Conservation (phyloP, 2,797 vertebrate species). For the Hapalemur alaotrensis region DNA sequence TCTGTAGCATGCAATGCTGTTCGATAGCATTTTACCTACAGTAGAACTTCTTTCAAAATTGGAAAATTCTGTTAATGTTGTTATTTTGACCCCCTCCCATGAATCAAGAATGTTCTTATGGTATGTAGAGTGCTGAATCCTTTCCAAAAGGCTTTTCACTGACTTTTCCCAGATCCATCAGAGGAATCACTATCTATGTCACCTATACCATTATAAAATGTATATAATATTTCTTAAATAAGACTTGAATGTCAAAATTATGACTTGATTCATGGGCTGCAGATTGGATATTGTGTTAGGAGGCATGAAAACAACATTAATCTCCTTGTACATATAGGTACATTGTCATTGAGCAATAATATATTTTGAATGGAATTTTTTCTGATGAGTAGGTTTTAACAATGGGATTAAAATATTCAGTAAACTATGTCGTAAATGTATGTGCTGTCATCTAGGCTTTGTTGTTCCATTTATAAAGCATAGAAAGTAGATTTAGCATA, state of each 20-base stretch:
- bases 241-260: background rate
- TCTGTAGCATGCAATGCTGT: background rate
- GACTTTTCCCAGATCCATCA: background rate
- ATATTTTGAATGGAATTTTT: background rate
- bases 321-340: background rate
- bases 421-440: background rate
- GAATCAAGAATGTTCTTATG: background rate
- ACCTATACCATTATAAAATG: background rate
- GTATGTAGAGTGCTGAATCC: background rate
- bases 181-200: background rate
- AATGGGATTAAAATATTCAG: background rate
- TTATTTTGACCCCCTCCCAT: background rate
- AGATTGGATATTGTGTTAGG: background rate
- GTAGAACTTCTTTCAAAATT: background rate
- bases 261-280: background rate
- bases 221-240: background rate
- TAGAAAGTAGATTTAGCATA: background rate
- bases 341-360: background rate
- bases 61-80: background rate
- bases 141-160: background rate
- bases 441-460: background rate
- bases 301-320: background rate
- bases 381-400: background rate
- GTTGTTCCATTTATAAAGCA: background rate
- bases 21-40: background rate